These are phyloP conservation scores for Scomber japonicus DNA, from an alignment of 2,113 vertebrate species.

Conservation along the genomic window DNA sequence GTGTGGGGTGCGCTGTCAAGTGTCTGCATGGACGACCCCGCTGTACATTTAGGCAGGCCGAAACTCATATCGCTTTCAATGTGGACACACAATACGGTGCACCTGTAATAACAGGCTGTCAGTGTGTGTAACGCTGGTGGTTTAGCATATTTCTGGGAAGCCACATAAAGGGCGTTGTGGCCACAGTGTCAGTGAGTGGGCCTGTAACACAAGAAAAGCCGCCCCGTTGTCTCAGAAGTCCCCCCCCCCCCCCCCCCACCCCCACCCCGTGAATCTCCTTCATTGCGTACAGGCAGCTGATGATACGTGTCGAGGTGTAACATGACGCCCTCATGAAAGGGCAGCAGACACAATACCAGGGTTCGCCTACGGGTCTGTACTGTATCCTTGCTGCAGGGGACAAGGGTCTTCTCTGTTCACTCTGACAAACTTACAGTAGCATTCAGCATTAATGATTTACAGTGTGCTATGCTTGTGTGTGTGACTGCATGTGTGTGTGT, in stretches of 20 bases:
- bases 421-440: conserved; percentile 62
- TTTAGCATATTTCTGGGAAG: conserved; percentile 61
- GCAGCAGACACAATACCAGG: conserved; percentile 79
- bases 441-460: conserved; percentile 67
- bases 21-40: conserved; percentile 20
- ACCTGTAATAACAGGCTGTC: conserved; percentile 77
- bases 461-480: not conserved
- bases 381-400: conserved; percentile 46
- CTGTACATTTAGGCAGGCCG: conserved; percentile 33
- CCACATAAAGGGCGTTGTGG: conserved; percentile 64
- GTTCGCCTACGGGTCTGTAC: conserved; percentile 55
- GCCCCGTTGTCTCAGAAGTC: conserved; percentile 45
- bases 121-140: conserved; percentile 38
- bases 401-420: conserved; percentile 66
- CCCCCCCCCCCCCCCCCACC: not conserved
- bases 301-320: conserved; percentile 79
- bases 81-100: conserved; percentile 65
- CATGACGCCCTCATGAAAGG: conserved; percentile 72
- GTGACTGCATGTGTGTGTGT: not conserved
- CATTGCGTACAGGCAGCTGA: conserved; percentile 53
- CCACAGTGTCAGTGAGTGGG: conserved; percentile 44
- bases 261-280: conserved; percentile 30
- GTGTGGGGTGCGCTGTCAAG: conserved; percentile 13
- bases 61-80: conserved; percentile 64
- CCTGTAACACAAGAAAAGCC: conserved; percentile 63